Evolutionary conservation across 2,113 vertebrate species (phyloP).

Genomic region (Odocoileus virginianus): DNA sequence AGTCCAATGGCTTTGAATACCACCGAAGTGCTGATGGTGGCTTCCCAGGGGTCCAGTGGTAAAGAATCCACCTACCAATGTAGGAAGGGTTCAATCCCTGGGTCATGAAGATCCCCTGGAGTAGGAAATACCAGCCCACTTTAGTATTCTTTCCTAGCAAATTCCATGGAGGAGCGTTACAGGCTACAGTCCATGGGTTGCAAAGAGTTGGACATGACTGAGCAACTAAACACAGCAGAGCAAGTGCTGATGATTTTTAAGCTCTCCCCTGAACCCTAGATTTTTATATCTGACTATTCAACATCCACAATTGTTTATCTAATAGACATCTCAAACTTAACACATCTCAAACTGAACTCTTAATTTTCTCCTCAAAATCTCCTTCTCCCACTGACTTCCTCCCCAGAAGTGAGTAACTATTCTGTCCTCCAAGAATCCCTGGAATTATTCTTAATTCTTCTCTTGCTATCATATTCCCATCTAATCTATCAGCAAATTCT

Average conservation of each 20-base stretch:
- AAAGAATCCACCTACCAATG: not conserved
- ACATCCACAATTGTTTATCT: not conserved
- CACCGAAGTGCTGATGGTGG: not conserved
- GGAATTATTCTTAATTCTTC: not conserved
- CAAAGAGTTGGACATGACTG: not conserved
- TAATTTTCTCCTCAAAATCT: not conserved
- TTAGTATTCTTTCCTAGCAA: not conserved
- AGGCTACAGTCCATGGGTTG: not conserved
- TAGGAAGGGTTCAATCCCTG: not conserved
- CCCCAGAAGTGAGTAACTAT: not conserved
- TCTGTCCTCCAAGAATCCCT: not conserved
- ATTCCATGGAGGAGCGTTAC: not conserved
- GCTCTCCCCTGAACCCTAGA: not conserved
- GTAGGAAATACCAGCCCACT: not conserved
- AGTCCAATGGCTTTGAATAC: not conserved
- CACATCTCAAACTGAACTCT: not conserved
- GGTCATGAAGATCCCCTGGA: not conserved
- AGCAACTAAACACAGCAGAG: not conserved
- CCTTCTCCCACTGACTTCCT: not conserved
- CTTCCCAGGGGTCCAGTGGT: not conserved
- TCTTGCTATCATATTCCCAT: not conserved
- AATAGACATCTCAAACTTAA: not conserved
- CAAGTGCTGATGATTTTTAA: not conserved
- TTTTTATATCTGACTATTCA: not conserved
- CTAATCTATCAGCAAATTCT: not conserved